Conservation (phyloP, 2,888 invertebrate species). For the Leptinotarsa peninsularis region DNA sequence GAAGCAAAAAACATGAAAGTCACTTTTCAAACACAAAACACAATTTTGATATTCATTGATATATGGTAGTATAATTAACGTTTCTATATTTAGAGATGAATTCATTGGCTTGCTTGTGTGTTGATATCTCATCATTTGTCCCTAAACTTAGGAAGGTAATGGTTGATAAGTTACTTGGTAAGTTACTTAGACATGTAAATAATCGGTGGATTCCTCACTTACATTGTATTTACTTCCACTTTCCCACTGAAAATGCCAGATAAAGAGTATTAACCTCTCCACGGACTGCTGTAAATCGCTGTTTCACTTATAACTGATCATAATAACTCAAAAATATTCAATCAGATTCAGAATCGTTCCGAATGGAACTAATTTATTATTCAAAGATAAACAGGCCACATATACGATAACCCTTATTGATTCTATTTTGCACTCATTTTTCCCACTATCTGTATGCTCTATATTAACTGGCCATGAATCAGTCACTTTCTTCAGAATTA, state of each 20-base stretch:
- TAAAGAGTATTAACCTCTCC: not conserved
- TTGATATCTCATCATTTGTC: not conserved
- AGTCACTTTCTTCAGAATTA: not conserved
- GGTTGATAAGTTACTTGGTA: not conserved
- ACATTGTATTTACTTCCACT: not conserved
- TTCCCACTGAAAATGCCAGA: not conserved
- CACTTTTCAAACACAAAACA: no score
- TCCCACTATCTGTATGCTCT: not conserved
- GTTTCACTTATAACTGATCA: not conserved
- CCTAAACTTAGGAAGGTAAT: not conserved
- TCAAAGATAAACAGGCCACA: conserved; percentile 30
- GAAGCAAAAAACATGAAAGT: no score
- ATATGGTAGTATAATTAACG: not conserved
- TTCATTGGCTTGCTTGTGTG: not conserved
- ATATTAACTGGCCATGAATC: not conserved
- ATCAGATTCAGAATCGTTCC: not conserved
- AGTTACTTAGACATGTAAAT: not conserved
- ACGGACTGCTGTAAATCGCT: not conserved
- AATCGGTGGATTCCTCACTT: conserved; percentile 6
- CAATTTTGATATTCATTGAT: no score
- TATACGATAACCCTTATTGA: conserved; percentile 35
- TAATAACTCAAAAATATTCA: not conserved
- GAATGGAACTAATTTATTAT: not conserved
- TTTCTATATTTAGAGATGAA: conserved; percentile 4
- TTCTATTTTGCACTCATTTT: conserved; percentile 31